Base-by-base conservation (phyloP, 1,140 invertebrate species). In the Eurosta solidaginis region DNA sequence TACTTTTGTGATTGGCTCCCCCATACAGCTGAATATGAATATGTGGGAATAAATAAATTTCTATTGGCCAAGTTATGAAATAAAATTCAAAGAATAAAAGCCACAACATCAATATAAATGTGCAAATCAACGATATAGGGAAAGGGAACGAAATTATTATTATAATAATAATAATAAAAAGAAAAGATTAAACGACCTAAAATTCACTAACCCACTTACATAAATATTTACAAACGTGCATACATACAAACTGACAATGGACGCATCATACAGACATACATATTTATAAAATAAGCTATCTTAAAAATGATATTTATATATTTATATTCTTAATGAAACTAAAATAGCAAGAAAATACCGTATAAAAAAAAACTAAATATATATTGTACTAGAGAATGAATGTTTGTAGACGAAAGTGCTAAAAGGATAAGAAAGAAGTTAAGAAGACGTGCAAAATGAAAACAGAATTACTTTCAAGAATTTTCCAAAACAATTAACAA, bases 291-390 rank as follows among this genome's bases (percentile, higher is more conserved):
- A 68, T 68, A 68, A 68, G 33, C 59, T 40, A 29, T 68, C 17
- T 20, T 40, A 40, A 68, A 68, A 63, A 63, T 68, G 36, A 68
- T 68, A 68, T 68, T 68, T 68, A 68, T 68, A 68, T 68, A 68
- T 68, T 68, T 68, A 68, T 68, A 68, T 68, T 68, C 59, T 68
- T 68, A 68, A 68, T 68, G 59, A 36, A 68, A 68, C 59, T 22
- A 40, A n/a, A n/a, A 68, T 68, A 40, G 33, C 17, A 54, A 25
- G 50, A 7, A 54, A 54, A 54, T 27, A 54, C 50, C 22, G 27
- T 54, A 54, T 4, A 25, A 27, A 25, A 54, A 54, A 54, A 5
- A 49, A 20, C 17, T 6, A 20, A 54, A 54, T 10, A 54, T 25
- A 54, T 12, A 54, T 17, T 20, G 27, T 5, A 68, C 59, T 36